These are phyloP conservation scores for Triplophysa rosa DNA, from an alignment of 2,113 vertebrate genomes.

Conservation along the genomic window DNA sequence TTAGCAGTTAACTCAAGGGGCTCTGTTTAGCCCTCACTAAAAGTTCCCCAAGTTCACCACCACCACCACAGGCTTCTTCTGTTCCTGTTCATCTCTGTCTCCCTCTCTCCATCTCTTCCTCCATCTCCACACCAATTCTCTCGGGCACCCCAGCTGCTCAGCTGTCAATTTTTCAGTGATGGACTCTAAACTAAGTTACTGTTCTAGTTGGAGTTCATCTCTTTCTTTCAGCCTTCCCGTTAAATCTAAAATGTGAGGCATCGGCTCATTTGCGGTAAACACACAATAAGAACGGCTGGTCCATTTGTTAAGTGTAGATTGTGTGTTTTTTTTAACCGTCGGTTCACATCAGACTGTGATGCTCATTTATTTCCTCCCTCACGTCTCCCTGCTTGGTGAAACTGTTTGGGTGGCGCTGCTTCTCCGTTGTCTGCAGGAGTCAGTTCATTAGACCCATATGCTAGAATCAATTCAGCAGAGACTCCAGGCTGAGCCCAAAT, in stretches of 20 bases:
- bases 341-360: slow-evolving; percentile 35
- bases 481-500: slow-evolving; percentile 67
- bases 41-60: neutral
- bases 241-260: slow-evolving; percentile 17
- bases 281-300: slow-evolving; percentile 35
- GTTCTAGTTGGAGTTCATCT: slow-evolving; percentile 5
- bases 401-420: neutral
- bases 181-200: neutral
- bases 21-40: slow-evolving; percentile 12
- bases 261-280: slow-evolving; percentile 43
- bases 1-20: slow-evolving; percentile 14
- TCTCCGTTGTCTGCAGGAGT: slow-evolving; percentile 30
- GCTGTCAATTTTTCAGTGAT: slow-evolving; percentile 28
- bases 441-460: slow-evolving; percentile 71
- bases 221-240: slow-evolving; percentile 20
- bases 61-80: neutral
- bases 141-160: neutral
- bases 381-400: neutral
- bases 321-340: slow-evolving; percentile 55
- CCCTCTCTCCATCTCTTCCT: slow-evolving; percentile 53
- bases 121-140: slow-evolving; percentile 26
- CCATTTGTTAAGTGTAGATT: neutral
- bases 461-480: slow-evolving; percentile 70
- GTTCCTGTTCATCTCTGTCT: slow-evolving; percentile 10
- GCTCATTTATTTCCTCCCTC: slow-evolving; percentile 34